Base-by-base conservation (phyloP, 2,797 vertebrate genomes). In the Argyrosomus regius region DNA sequence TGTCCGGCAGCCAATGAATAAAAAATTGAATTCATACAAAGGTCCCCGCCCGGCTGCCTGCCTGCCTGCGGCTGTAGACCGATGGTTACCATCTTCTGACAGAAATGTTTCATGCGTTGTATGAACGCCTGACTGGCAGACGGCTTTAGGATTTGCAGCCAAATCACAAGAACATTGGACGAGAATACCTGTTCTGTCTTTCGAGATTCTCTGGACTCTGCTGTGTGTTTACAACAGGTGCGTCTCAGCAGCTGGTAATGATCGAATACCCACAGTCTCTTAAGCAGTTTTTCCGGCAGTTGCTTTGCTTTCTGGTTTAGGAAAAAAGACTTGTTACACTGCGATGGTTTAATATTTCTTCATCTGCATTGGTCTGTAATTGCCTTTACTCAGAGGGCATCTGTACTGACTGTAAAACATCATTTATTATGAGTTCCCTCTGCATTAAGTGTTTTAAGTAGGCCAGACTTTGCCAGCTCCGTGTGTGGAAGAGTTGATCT, bases 71-170 rank as follows among this genome's bases (percentile, higher is more conserved):
- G 60, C 76, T 72, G 75, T 3, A 22, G 54, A 72, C 63, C 2
- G 54, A 81, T 53, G 80, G 87, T 74, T 76, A 80, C 82, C 82
- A 89, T 78, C 83, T 76, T 81, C 48, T 73, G 80, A 81, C 72
- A 60, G 83, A 80, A 86, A 85, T 80, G 81, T 72, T 90, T 81
- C 77, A 62, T 59, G 70, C 26, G 52, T 52, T 1, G n/a, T 7
- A 35, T 35, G 31, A 35, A 35, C 31, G 31, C 31, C 31, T 35
- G 35, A 8, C 35, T 35, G 7, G 35, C 35, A 35, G 35, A 35
- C 31, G 31, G 35, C 35, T 39, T 39, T 9, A 39, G 35, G 35
- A 7, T 39, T 0, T 9, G 35, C 35, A 39, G 35, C 35, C 35
- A 39, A 39, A 39, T 84, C 81, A 85, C 83, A 78, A 64, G 71